Evolutionary conservation across 2,797 vertebrate genomes (phyloP), one percentile per base, ranked within the genome.

Genomic region (Enteromius radiatus): DNA sequence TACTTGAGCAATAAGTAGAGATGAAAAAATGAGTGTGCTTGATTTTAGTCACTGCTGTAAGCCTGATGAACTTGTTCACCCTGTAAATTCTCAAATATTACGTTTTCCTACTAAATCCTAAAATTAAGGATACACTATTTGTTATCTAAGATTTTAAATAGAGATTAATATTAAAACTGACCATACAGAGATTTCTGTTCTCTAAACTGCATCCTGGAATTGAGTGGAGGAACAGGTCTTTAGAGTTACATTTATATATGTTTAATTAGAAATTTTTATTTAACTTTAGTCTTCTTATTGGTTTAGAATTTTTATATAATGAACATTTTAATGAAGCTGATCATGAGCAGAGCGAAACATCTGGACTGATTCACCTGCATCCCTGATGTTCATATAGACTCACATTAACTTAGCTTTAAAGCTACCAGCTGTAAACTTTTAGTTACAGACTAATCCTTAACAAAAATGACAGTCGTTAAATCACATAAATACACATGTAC

Each of bases 331-430:
- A 67, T 2, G 14, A 54, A 28, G 23, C n/a, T 68, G 14, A 38
- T 41, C 9, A 41, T 10, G 21, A 26, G 14, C 63, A 41, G 10
- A 19, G 3, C 17, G 26, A 77, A 45, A 49, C 67, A 81, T 61
- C 52, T 63, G 38, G n/a, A 54, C 59, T 49, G 17, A 75, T 38
- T 81, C 43, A 38, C 59, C 71, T 28, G 70, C 71, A 67, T 75
- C 70, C 59, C 56, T 14, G 56, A 36, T 9, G 19, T 23, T 45
- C 65, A 36, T 26, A 52, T 5, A 28, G 14, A 52, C 23, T 47
- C 21, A 38, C 21, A n/a, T 47, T 81, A 81, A 69, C 80, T 52
- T 61, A 81, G 79, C 80, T 52, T 61, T 64, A 49, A 64, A 33
- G 43, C 79, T 81, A 52, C 28, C 79, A 64, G n/a, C 21, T 74